phyloP scores from a whole-genome alignment of 1,140 invertebrate species.

The Megalopta genalis region DNA sequence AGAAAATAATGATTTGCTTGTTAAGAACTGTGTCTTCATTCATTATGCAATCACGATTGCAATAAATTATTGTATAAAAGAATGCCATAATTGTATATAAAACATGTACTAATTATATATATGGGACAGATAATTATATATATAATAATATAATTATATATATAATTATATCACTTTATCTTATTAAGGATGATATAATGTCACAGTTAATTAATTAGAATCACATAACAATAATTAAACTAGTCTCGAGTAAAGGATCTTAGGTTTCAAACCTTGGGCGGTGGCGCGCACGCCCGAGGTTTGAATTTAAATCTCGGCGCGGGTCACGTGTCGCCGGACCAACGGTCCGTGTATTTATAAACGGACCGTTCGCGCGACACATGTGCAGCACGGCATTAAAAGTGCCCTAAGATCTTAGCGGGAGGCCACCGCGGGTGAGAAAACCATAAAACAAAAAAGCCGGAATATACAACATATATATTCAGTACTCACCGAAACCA shows the following conservation, averaged over 20 bases:
- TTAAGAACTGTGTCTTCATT: no score
- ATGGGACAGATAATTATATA: no score
- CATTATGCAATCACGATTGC: no score
- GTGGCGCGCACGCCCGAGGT: neutral
- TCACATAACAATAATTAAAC: neutral
- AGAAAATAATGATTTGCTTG: no score
- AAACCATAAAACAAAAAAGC: slow-evolving; percentile 15
- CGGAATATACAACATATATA: slow-evolving; percentile 39
- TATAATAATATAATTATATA: no score
- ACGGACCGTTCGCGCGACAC: neutral
- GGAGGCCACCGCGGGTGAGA: slow-evolving; percentile 16
- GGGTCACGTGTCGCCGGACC: neutral
- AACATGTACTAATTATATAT: no score
- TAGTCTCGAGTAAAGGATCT: neutral
- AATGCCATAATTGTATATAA: no score
- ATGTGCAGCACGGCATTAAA: neutral
- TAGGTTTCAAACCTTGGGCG: no score
- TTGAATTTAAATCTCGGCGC: neutral
- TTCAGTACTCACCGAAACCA: slow-evolving; percentile 65
- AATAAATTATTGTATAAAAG: no score
- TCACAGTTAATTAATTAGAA: neutral
- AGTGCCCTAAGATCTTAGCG: slow-evolving; percentile 23
- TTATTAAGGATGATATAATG: neutral
- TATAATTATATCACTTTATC: no score
- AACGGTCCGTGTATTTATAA: slow-evolving; percentile 34